Base-by-base conservation (phyloP, 1,140 invertebrate genomes). In the Bombus fervidus region DNA sequence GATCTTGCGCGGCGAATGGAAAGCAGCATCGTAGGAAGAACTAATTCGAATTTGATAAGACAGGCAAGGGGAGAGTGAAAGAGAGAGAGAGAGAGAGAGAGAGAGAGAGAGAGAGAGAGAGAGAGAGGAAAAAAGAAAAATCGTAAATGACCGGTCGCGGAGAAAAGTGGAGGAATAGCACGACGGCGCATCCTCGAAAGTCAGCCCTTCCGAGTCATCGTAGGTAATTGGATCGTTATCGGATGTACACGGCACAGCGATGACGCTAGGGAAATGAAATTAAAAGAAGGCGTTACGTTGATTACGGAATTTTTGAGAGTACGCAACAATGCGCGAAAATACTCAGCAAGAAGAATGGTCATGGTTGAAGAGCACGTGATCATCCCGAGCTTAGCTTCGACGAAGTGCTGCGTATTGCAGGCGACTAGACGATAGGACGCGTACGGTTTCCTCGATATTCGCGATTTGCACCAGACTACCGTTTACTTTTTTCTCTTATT, bases 181-280 rank as follows among this genome's bases (percentile, higher is more conserved):
- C 13, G 43, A n/a, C 74, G 25, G 59, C 10, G 59, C 18, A 73
- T n/a, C 6, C 57, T 37, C 10, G 25, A 47, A 75, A 57, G 12
- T 53, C 13, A 47, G n/a, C 76, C 8, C 37, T n/a, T 53, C 47
- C 47, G 47, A 53, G 47, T 41, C 69, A 59, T 59, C 37, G 53
- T 53, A 28, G 64, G 9, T 81, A 80, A 73, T 57, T 82, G 22
- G 43, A 80, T 76, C 81, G 76, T 39, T 76, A 80, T 87, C 81
- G 37, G 1, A 43, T 62, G 79, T 57, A 87, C 68, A 87, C 64
- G 81, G 72, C 28, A 87, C 57, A 75, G 66, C 31, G 76, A 84
- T 81, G 69, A 87, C 86, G 64, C 86, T 22, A n/a, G 81, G 81
- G 81, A 88, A 85, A 87, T 88, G 72, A 81, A 84, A 87, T 85